Evolutionary conservation across 1,140 invertebrate genomes (phyloP).

Genomic region (Macrocentrus cingulum): DNA sequence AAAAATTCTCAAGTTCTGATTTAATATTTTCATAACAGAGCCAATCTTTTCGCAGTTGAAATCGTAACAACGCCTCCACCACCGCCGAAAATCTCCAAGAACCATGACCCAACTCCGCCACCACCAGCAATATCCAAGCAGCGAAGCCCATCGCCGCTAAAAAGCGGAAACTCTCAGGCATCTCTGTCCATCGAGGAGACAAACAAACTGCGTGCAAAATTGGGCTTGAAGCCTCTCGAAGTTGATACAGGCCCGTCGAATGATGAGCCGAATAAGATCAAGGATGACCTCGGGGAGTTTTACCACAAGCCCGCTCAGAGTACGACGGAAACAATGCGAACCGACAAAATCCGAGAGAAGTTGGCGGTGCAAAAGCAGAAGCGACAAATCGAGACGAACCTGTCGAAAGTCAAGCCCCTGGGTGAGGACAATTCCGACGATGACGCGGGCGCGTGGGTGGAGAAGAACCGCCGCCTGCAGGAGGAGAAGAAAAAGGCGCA

Average conservation of each 20-base stretch:
- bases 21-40: slow-evolving; percentile 16
- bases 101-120: slow-evolving; percentile 49
- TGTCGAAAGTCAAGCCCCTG: slow-evolving; percentile 66
- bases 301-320: slow-evolving; percentile 91
- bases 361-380: slow-evolving; percentile 77
- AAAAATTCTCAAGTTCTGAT: slow-evolving; percentile 3
- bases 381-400: slow-evolving; percentile 68
- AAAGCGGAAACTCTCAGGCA: slow-evolving; percentile 57
- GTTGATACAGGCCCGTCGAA: slow-evolving; percentile 56
- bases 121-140: slow-evolving; percentile 48
- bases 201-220: slow-evolving; percentile 86
- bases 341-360: slow-evolving; percentile 83
- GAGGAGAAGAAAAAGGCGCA: slow-evolving; percentile 85
- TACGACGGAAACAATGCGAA: slow-evolving; percentile 71
- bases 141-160: slow-evolving; percentile 48
- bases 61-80: slow-evolving; percentile 51
- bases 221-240: slow-evolving; percentile 92
- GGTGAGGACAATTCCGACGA: slow-evolving; percentile 78
- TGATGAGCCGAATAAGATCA: slow-evolving; percentile 63
- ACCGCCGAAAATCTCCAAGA: slow-evolving; percentile 52
- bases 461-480: slow-evolving; percentile 74
- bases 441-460: slow-evolving; percentile 77
- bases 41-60: slow-evolving; percentile 46
- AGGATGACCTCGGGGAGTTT: slow-evolving; percentile 85
- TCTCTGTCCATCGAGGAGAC: slow-evolving; percentile 87